Percentiles rank a stretch among this genome's conserved stretches.
Conservation (phyloP, 2,888 invertebrate genomes). For the Liodrosophila aerea region DNA sequence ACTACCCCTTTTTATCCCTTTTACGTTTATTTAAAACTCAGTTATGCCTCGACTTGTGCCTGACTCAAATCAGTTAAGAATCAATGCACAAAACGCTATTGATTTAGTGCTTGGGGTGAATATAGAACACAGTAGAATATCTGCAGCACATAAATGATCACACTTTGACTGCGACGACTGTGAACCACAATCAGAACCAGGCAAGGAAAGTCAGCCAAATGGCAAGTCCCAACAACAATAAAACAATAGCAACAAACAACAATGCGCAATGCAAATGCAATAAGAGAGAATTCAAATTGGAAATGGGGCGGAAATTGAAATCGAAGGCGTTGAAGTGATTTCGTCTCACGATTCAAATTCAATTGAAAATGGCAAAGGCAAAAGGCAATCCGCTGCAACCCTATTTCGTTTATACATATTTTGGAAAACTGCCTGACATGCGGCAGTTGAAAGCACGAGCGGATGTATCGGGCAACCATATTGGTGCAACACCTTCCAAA, state of each 20-base stretch:
- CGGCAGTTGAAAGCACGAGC: constrained; percentile 15
- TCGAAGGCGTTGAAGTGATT: constrained; percentile 77
- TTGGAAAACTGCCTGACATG: constrained; percentile 27
- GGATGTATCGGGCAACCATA: no score
- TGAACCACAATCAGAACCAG: not conserved
- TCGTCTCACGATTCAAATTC: constrained; percentile 73
- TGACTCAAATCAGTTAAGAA: not conserved
- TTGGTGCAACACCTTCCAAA: constrained; percentile 10
- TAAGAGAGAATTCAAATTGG: constrained; percentile 61
- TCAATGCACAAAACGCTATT: not conserved
- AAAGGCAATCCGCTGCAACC: not conserved
- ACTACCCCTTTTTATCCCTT: no score
- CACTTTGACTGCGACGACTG: constrained; percentile 1
- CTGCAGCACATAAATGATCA: constrained; percentile 7
- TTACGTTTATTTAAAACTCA: no score
- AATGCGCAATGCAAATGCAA: constrained; percentile 57
- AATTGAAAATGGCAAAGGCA: constrained; percentile 52
- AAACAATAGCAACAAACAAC: constrained; percentile 25
- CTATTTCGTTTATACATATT: no score
- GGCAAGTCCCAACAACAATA: constrained; percentile 24
- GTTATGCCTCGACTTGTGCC: no score
- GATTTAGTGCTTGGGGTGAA: constrained; percentile 1
- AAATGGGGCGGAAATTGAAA: constrained; percentile 75
- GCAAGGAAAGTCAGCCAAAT: constrained; percentile 3
- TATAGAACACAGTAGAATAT: constrained; percentile 1